Base-by-base conservation (phyloP, 1,140 invertebrate genomes). In the Penaeus vannamei region DNA sequence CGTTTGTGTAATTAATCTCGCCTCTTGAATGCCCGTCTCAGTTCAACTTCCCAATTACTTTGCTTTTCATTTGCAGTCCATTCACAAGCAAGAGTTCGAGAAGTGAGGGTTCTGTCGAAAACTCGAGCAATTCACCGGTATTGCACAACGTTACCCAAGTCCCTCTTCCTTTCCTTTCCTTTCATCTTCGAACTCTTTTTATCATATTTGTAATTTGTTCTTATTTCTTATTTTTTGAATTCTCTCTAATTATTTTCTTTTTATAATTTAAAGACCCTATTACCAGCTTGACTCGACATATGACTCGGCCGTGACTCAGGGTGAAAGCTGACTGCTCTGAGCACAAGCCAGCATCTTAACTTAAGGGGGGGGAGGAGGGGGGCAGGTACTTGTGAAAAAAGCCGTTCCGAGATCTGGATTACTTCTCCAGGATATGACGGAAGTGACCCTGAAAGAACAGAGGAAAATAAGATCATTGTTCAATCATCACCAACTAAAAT, bases 341-440 rank as follows among this genome's bases (percentile, higher is more conserved):
- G 53, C 72, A 32, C 72, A 19, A 76, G 29, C 72, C 72, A 76
- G 42, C 72, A 76, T 76, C 72, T 76, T 76, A 76, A 76, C 29
- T 76, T 76, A 76, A 29, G 53, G 53, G 46, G 42, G 42, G 53
- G 53, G 17, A 17, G 53, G 17, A 17, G 53, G 53, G 53, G 53
- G 42, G 29, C 72, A 76, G 72, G 72, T 76, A 76, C 72, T 76
- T 76, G 72, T 36, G 72, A 76, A 76, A 76, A 36, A 76, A 76
- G 72, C 42, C 29, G n/a, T 36, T 76, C 72, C 72, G 29, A 29
- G 72, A 29, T 53, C 53, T 53, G 29, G n/a, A 36, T 76, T 76
- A 76, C 72, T 76, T 76, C 42, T 76, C 72, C 72, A 76, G 72
- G 72, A 76, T 76, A 29, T 76, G 72, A 76, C 72, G 72, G 42